Percentiles rank a stretch among this genome's conserved stretches.
Evolutionary conservation across 2,888 invertebrate species (phyloP).

Genomic region (Rambutsinella grinnellia): DNA sequence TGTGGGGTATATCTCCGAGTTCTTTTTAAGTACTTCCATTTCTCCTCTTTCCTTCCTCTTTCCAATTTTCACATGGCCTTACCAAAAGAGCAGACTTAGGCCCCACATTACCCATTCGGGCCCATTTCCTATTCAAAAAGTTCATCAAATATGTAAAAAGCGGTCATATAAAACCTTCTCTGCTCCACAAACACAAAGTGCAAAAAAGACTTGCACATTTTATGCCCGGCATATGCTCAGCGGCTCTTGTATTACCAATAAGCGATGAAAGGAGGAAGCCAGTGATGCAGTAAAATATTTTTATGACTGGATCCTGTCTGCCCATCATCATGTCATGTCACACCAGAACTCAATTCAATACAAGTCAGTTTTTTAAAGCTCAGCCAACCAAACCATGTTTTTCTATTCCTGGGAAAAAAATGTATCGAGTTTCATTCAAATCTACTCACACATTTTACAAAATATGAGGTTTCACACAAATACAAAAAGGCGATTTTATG

Average conservation of each 20-base stretch:
- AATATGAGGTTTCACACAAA: too few relatives aligned
- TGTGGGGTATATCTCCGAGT: background rate
- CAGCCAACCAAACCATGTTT: too few relatives aligned
- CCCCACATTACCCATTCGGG: background rate
- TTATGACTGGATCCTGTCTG: conserved; percentile 32
- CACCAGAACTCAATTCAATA: background rate
- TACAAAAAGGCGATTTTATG: too few relatives aligned
- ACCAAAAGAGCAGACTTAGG: background rate
- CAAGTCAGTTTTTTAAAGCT: background rate
- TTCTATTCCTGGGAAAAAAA: too few relatives aligned
- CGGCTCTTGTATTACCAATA: conserved; percentile 20
- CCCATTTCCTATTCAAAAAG: background rate
- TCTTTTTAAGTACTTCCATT: conserved; percentile 23
- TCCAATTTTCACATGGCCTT: too few relatives aligned
- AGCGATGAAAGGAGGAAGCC: conserved; percentile 37
- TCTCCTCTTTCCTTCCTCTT: background rate
- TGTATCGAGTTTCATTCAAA: too few relatives aligned
- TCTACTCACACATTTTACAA: too few relatives aligned
- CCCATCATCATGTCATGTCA: conserved; percentile 10
- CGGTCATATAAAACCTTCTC: background rate
- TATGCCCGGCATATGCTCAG: background rate
- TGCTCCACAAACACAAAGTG: background rate
- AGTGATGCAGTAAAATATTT: conserved; percentile 38
- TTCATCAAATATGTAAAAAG: conserved; percentile 17
- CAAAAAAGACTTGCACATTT: background rate